Conservation (phyloP, 2,888 invertebrate genomes). For the Silvanus unidentatus region DNA sequence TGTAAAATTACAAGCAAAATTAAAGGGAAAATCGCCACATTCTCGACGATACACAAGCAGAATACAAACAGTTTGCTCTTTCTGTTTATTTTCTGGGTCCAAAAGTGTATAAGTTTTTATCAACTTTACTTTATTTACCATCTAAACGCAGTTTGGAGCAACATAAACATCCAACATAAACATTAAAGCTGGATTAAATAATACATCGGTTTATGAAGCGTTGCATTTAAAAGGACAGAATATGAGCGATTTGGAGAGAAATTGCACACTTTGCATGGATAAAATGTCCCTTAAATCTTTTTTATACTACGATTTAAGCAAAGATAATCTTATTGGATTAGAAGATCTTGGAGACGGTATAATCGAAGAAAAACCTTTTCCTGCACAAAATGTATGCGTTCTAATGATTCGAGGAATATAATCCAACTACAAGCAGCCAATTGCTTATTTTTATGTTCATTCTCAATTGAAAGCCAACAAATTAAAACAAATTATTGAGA, state of each 20-base stretch:
- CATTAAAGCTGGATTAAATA: too few species aligned
- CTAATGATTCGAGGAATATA: constrained; percentile 18
- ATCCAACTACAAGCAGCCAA: constrained; percentile 20
- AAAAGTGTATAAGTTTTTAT: too few species aligned
- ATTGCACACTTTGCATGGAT: constrained; percentile 14
- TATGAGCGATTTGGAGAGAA: constrained; percentile 5
- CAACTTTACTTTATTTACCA: too few species aligned
- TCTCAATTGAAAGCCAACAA: constrained; percentile 4
- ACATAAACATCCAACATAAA: too few species aligned
- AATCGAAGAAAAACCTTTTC: constrained; percentile 9
- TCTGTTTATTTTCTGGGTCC: too few species aligned
- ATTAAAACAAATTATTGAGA: constrained; percentile 7
- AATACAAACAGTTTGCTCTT: too few species aligned
- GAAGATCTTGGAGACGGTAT: constrained; percentile 7
- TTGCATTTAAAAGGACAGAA: not conserved
- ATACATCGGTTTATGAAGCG: too few species aligned
- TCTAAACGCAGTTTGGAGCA: too few species aligned
- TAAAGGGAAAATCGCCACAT: too few species aligned
- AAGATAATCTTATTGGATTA: constrained; percentile 17
- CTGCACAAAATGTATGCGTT: constrained; percentile 11
- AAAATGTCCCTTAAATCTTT: constrained; percentile 18
- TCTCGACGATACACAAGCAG: too few species aligned
- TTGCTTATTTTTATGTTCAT: constrained; percentile 15
- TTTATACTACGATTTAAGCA: constrained; percentile 14
- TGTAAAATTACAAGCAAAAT: too few species aligned